phyloP scores from a whole-genome alignment of 2,888 invertebrate species.

The Steinernema hermaphroditum region DNA sequence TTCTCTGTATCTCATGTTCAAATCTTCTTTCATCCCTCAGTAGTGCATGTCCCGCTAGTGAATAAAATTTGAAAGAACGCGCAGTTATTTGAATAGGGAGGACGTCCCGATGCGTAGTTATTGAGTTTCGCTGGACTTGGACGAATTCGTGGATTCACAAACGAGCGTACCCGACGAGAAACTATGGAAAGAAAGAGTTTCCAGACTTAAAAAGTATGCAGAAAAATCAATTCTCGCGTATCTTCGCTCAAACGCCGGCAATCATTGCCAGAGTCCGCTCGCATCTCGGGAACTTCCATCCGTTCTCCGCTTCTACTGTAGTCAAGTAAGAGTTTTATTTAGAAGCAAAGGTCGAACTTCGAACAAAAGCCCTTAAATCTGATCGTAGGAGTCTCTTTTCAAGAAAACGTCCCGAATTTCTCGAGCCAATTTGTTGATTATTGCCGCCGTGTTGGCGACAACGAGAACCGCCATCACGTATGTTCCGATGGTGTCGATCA shows the following conservation, averaged over 20 bases:
- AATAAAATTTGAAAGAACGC: neutral
- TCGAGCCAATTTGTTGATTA: conserved; percentile 21
- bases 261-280: neutral
- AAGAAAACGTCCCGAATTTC: conserved; percentile 16
- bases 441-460: conserved; percentile 12
- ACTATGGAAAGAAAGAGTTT: conserved; percentile 27
- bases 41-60: neutral
- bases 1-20: conserved; percentile 12
- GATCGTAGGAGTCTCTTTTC: conserved; percentile 19
- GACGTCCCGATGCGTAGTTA: neutral
- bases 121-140: neutral
- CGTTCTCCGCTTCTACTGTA: neutral
- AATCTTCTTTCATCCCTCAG: neutral
- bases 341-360: too few relatives aligned
- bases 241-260: conserved; percentile 28
- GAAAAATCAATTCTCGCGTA: conserved; percentile 27
- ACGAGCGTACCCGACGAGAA: conserved; percentile 5
- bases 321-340: neutral
- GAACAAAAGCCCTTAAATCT: neutral
- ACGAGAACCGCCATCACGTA: conserved; percentile 23
- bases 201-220: conserved; percentile 23
- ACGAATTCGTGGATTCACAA: conserved; percentile 9
- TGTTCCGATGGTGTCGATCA: conserved; percentile 5
- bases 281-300: neutral
- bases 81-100: neutral